These are phyloP conservation scores for Agapostemon virescens DNA, from an alignment of 2,888 invertebrate genomes.

Conservation along the genomic window DNA sequence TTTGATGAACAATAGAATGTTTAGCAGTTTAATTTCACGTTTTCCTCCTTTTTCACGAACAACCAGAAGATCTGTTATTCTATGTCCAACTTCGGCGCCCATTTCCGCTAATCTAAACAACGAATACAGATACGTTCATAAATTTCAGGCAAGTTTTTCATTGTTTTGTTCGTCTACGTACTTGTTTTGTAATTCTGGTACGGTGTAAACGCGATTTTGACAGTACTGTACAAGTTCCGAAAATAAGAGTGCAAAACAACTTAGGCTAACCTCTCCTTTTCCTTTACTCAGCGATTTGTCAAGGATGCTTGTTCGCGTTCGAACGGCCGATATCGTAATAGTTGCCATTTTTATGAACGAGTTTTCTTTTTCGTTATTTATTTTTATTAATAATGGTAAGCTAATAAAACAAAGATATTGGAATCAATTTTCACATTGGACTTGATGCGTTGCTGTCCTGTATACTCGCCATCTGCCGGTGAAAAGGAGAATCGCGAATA, in stretches of 20 bases:
- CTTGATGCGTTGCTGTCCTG: neutral
- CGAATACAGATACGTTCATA: constrained; percentile 8
- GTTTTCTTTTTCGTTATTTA: neutral
- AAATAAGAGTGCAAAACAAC: constrained; percentile 96
- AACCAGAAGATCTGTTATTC: constrained; percentile 96
- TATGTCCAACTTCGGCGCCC: constrained; percentile 96
- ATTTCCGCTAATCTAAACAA: constrained; percentile 92
- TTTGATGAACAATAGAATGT: constrained; percentile 97
- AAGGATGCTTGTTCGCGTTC: constrained; percentile 89
- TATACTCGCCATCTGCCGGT: constrained; percentile 37
- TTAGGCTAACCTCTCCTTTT: constrained; percentile 94
- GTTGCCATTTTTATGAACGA: constrained; percentile 56
- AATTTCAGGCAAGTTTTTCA: neutral
- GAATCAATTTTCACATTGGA: neutral
- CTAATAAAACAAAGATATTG: neutral
- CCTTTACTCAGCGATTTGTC: constrained; percentile 96
- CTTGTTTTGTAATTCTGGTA: constrained; percentile 97
- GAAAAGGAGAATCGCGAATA: neutral
- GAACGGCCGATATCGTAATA: constrained; percentile 78
- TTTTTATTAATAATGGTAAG: neutral
- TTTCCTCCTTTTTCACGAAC: constrained; percentile 96
- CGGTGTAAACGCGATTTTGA: constrained; percentile 96
- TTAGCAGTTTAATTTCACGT: constrained; percentile 96
- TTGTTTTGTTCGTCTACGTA: constrained; percentile 80
- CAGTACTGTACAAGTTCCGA: constrained; percentile 99